phyloP scores from a whole-genome alignment of 2,113 vertebrate genomes.

The Drymodes brunneopygia region DNA sequence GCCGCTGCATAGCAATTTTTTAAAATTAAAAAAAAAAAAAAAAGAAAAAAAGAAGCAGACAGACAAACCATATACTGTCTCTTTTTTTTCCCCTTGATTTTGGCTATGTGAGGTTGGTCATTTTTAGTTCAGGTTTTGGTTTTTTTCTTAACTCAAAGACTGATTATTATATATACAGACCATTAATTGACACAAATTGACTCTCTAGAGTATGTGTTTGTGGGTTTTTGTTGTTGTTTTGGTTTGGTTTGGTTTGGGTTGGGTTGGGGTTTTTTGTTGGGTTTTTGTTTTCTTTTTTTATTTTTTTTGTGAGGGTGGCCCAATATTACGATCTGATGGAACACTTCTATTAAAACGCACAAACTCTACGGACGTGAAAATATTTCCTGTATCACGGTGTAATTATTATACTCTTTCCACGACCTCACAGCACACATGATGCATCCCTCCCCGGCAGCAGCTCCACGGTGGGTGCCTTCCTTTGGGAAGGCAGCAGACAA shows the following conservation, averaged over 20 bases:
- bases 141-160: neutral
- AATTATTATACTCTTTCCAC: neutral
- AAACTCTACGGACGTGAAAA: neutral
- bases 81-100: neutral
- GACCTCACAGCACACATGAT: accelerated
- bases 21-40: neutral
- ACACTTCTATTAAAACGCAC: neutral
- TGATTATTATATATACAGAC: neutral
- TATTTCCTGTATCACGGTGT: neutral
- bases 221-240: no score
- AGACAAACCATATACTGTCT: accelerated
- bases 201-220: no score
- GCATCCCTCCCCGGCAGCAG: neutral
- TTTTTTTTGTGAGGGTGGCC: neutral
- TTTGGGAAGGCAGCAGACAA: neutral
- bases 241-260: no score
- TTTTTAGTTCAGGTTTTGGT: neutral
- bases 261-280: no score
- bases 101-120: accelerated
- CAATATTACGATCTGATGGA: neutral
- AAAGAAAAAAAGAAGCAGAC: no score
- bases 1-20: no score
- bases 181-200: neutral
- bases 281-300: no score
- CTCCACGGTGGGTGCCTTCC: neutral